phyloP scores from a whole-genome alignment of 2,888 invertebrate species.

The Chydorus sphaericus region DNA sequence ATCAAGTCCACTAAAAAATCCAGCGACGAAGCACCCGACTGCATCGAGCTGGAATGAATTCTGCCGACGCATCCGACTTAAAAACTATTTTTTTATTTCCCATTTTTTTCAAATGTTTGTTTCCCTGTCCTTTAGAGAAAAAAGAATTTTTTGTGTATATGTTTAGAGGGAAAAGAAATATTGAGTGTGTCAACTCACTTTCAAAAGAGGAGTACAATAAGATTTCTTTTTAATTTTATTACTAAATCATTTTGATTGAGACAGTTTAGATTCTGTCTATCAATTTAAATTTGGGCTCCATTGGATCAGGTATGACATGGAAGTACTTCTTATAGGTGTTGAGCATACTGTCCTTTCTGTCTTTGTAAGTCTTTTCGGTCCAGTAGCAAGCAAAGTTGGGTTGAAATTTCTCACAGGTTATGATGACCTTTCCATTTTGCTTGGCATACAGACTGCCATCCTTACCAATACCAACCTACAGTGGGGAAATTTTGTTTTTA shows the following conservation, averaged over 20 bases:
- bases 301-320: conserved; percentile 61
- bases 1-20: too few species aligned
- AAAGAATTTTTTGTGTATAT: too few species aligned
- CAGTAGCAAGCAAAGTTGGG: conserved; percentile 63
- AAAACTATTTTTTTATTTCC: neutral
- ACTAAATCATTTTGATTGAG: neutral
- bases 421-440: conserved; percentile 57
- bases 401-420: conserved; percentile 67
- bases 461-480: conserved; percentile 64
- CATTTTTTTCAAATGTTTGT: neutral
- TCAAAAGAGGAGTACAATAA: too few species aligned
- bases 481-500: too few species aligned
- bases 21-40: neutral
- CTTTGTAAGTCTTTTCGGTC: conserved; percentile 48
- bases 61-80: neutral
- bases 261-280: conserved; percentile 48
- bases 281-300: conserved; percentile 62
- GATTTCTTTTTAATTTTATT: neutral
- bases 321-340: conserved; percentile 66
- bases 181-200: too few species aligned
- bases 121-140: neutral
- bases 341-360: conserved; percentile 40
- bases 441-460: conserved; percentile 68
- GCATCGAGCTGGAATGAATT: neutral
- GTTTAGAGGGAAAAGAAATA: too few species aligned